These are phyloP conservation scores for Chionis minor DNA, from an alignment of 2,113 vertebrate species.

Conservation along the genomic window DNA sequence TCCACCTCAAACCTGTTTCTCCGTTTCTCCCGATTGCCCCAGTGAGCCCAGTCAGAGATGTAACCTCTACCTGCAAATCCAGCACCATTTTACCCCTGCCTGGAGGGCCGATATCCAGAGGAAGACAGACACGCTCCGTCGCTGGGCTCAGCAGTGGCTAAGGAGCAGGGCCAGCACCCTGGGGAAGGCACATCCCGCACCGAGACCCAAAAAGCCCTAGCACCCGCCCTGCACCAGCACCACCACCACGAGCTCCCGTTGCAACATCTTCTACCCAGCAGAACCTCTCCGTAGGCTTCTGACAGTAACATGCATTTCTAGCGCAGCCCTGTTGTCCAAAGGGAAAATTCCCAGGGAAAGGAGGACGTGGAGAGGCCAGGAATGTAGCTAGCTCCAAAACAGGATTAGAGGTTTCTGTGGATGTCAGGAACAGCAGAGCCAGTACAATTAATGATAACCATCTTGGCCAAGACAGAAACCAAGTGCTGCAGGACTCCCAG, in stretches of 20 bases:
- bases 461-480: not conserved
- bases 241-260: not conserved
- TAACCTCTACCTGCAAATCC: not conserved
- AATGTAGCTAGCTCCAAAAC: not conserved
- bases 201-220: not conserved
- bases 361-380: not conserved
- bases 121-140: too few species aligned
- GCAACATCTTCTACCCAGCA: not conserved
- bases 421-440: not conserved
- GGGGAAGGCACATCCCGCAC: not conserved
- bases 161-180: not conserved
- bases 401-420: not conserved
- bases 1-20: not conserved
- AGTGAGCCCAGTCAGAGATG: too few species aligned
- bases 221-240: not conserved
- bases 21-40: not conserved
- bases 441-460: not conserved
- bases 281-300: not conserved
- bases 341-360: not conserved
- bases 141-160: not conserved
- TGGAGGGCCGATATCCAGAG: not conserved
- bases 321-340: not conserved
- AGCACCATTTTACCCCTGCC: not conserved
- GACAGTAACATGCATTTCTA: not conserved
- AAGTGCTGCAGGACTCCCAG: not conserved